Base-by-base conservation (phyloP, 2,797 vertebrate genomes). In the Borostomias antarcticus region DNA sequence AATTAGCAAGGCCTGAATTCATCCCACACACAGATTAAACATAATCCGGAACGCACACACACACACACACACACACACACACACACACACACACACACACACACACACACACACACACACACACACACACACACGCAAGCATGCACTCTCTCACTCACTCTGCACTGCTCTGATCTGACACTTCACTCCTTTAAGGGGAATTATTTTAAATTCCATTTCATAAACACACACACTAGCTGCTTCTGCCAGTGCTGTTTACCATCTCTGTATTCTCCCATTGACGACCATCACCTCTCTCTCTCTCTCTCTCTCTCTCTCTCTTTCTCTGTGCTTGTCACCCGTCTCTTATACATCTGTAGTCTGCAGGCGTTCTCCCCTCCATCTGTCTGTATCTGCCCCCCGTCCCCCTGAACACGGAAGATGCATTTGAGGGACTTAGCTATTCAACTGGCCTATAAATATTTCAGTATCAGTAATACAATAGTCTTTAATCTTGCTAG, bases 131-230 rank as follows among this genome's bases (percentile, higher is more conserved):
- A 66, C 51, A 51, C 32, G 21, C 51, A 58, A 21, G 10, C 37
- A 67, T 26, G 50, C 54, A 50, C 32, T 48, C 25, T 11, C 10
- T 17, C 52, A 33, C 2, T 26, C 63, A 51, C 19, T 13, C n/a
- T 28, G 21, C 29, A 52, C 33, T 72, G 59, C 68, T 67, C 59
- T 56, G 51, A 26, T 72, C 47, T 32, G 75, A 82, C 62, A 60
- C 3, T 10, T 62, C 71, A 17, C 53, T 69, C 70, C 75, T 85
- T 74, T 78, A 69, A 83, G 54, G 54, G 64, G 85, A 81, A 77
- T 68, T 73, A 77, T 85, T 89, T 89, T 86, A 85, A 85, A 70
- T 68, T 84, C 74, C 74, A 82, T 86, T 88, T 87, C 88, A 85
- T 82, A 84, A 88, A 85, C 69, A 84, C 77, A 73, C 72, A 75